Evolutionary conservation across 1,140 invertebrate genomes (phyloP).

Genomic region (Penaeus indicus): DNA sequence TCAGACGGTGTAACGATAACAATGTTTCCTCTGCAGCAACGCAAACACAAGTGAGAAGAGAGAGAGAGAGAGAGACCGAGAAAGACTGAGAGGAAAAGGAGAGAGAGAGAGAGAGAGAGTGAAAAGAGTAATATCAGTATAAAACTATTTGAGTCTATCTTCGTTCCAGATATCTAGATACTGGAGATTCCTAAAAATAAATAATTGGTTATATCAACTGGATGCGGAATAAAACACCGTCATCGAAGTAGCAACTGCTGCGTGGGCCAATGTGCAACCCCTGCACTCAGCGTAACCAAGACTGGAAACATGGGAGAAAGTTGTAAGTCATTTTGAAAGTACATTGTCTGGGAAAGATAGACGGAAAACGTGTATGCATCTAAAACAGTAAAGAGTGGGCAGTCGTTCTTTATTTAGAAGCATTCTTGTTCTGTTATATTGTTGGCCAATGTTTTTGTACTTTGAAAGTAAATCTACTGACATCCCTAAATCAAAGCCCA

Average conservation of each 20-base stretch:
- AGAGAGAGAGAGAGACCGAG: background rate
- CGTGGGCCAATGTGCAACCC: slow-evolving; percentile 28
- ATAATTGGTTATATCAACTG: too few relatives aligned
- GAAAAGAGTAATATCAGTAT: background rate
- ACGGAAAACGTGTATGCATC: slow-evolving; percentile 37
- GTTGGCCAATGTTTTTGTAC: slow-evolving; percentile 40
- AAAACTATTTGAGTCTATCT: too few relatives aligned
- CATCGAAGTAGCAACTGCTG: slow-evolving; percentile 10
- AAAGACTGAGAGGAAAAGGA: background rate
- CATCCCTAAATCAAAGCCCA: slow-evolving; percentile 19
- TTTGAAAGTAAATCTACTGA: slow-evolving; percentile 37
- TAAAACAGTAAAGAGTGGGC: slow-evolving; percentile 33
- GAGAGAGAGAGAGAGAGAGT: background rate
- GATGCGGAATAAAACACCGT: too few relatives aligned
- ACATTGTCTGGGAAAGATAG: slow-evolving; percentile 33
- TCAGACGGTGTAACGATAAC: slow-evolving; percentile 40
- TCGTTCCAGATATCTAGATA: too few relatives aligned
- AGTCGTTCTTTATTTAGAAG: slow-evolving; percentile 12
- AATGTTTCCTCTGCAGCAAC: slow-evolving; percentile 40
- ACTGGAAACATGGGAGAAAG: slow-evolving; percentile 27
- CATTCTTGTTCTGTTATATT: slow-evolving; percentile 23
- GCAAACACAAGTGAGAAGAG: slow-evolving; percentile 7
- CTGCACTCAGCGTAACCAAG: slow-evolving; percentile 9
- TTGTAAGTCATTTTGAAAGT: slow-evolving; percentile 35
- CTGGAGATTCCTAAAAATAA: too few relatives aligned